Evolutionary conservation across 2,797 vertebrate genomes (phyloP), one percentile per base, ranked within the genome.

Genomic region (Scolopax rusticola): DNA sequence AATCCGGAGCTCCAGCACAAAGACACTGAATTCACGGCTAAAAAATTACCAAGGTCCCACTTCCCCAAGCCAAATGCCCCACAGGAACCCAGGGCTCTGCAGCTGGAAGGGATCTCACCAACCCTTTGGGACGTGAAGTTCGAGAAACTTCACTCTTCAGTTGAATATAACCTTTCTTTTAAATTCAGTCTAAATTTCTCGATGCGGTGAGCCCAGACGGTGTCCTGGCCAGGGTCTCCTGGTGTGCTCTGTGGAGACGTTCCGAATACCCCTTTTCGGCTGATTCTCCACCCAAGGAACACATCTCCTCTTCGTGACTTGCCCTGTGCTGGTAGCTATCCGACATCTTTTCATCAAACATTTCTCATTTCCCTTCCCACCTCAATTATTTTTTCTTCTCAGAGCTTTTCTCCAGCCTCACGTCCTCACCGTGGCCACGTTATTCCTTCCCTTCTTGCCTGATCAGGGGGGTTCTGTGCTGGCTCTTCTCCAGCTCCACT

Each of bases 391-490:
- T 89, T 12, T 78, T 89, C 48, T 68, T 60, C 68, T 74, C 84
- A 10, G 56, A 95, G 78, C 23, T 85, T 40, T 77, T 33, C 73
- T 81, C 61, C 73, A 82, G 83, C 36, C 61, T 64, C 83, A 51
- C 6, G 0, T 61, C 56, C 84, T 85, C 6, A 0, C 45, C 8
- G 0, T n/a, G 84, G 86, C 65, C 6, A 1, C 0, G 2, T 61
- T 74, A 85, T 56, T 73, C 94, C 33, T 93, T 87, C 69, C 71
- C 78, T 87, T 83, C 94, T 54, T 92, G 78, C 64, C 60, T 68
- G 71, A 64, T 75, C 87, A 82, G 79, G 73, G 79, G 76, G 84
- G 68, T 68, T 95, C 69, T 77, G 57, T 30, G 82, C 85, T 95
- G 93, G 94, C 93, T 77, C 36, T 76, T 85, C 87, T 96, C 95